Percentiles rank a stretch among this genome's conserved stretches.
phyloP scores from a whole-genome alignment of 2,113 vertebrate species.

The Otolemur garnettii region DNA sequence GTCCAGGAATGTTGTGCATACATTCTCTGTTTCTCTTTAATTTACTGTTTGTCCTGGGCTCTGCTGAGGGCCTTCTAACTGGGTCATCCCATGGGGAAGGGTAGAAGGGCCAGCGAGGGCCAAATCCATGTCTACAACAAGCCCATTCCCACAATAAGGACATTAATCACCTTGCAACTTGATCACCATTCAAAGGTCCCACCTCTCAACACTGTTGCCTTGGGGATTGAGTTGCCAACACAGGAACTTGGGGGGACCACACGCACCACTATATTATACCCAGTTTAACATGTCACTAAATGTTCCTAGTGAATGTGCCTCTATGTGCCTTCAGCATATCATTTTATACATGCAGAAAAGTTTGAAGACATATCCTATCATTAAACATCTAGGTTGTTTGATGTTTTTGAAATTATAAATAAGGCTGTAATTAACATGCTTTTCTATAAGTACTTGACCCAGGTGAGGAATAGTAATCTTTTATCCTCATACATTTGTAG shows the following conservation, averaged over 20 bases:
- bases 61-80: background rate
- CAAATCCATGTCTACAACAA: background rate
- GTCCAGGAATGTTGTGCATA: too few relatives aligned
- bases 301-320: background rate
- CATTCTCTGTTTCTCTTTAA: background rate
- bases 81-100: background rate
- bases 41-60: background rate
- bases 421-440: background rate
- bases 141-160: background rate
- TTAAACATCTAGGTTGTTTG: background rate
- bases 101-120: background rate
- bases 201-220: background rate
- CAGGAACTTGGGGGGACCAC: background rate
- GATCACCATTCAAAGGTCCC: background rate
- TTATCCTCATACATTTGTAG: too few relatives aligned
- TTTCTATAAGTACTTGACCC: background rate
- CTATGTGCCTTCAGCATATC: background rate
- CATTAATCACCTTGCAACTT: background rate
- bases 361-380: too few relatives aligned
- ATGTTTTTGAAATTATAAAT: background rate
- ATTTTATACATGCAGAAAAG: background rate
- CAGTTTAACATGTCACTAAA: background rate
- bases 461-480: background rate
- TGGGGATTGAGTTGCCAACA: background rate
- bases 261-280: background rate